Conservation (phyloP, 1,140 invertebrate genomes). For the Drosophila trapezifrons region DNA sequence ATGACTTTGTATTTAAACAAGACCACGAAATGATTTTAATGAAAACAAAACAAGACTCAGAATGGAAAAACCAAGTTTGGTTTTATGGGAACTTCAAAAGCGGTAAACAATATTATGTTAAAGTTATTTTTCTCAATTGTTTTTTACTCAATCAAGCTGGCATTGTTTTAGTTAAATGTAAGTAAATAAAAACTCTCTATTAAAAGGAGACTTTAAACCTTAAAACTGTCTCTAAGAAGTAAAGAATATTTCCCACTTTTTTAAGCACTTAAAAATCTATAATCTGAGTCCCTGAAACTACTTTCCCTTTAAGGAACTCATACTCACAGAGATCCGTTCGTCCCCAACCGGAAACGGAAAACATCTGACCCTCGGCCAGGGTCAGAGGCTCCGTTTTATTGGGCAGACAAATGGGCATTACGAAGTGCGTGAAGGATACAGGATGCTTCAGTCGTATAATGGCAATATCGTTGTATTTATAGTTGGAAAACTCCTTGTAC, state of each 20-base stretch:
- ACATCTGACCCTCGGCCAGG: conserved; percentile 85
- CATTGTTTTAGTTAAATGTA: not conserved
- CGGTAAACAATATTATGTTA: not conserved
- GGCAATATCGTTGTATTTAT: conserved; percentile 89
- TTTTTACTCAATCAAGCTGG: not conserved
- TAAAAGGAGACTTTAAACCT: not conserved
- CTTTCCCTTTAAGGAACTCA: too few relatives aligned
- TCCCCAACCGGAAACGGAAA: conserved; percentile 93
- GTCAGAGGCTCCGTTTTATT: conserved; percentile 81
- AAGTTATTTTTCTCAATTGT: not conserved
- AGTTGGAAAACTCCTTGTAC: conserved; percentile 76
- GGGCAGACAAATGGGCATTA: conserved; percentile 92
- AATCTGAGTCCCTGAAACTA: too few relatives aligned
- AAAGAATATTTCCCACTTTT: too few relatives aligned
- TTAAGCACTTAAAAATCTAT: too few relatives aligned
- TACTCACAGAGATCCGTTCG: conserved; percentile 87
- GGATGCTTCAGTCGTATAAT: conserved; percentile 90
- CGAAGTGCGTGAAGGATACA: conserved; percentile 89
- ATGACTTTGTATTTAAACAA: not conserved
- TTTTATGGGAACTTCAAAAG: conserved; percentile 9
- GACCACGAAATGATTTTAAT: conserved; percentile 4
- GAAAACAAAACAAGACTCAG: not conserved
- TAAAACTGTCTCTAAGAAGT: too few relatives aligned
- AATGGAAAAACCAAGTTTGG: not conserved
- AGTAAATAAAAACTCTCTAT: not conserved